These are phyloP conservation scores for Bursaphelenchus okinawaensis DNA, from an alignment of 2,888 invertebrate species.

Conservation along the genomic window DNA sequence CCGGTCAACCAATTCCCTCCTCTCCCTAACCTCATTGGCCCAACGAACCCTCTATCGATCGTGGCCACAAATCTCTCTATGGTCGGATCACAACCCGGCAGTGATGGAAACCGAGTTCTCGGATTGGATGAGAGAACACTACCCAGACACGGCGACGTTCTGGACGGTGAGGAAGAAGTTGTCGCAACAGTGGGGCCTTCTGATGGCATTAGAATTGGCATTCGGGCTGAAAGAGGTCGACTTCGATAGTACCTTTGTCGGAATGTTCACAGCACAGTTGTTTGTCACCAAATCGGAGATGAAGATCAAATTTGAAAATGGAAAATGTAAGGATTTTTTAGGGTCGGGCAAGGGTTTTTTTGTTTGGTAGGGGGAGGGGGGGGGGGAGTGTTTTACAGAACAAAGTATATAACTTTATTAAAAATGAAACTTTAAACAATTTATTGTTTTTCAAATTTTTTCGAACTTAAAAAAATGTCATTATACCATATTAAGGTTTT, in stretches of 20 bases:
- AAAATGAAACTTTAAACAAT: too few relatives aligned
- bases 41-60: not conserved
- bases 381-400: too few relatives aligned
- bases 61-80: not conserved
- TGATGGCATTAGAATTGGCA: slow-evolving; percentile 22
- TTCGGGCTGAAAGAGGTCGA: slow-evolving; percentile 20
- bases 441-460: too few relatives aligned
- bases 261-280: slow-evolving; percentile 22
- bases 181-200: slow-evolving; percentile 20
- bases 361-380: too few relatives aligned
- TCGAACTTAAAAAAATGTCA: not conserved
- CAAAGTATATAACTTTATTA: too few relatives aligned
- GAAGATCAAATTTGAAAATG: not conserved
- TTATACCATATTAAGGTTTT: not conserved
- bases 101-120: slow-evolving; percentile 14
- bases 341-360: too few relatives aligned
- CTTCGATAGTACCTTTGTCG: slow-evolving; percentile 18
- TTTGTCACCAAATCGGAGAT: slow-evolving; percentile 14
- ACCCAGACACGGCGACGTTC: slow-evolving; percentile 20
- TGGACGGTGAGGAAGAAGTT: slow-evolving; percentile 25
- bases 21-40: not conserved
- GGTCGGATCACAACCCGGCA: not conserved
- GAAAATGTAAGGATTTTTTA: not conserved
- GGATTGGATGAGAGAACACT: slow-evolving; percentile 16
- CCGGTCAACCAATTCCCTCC: not conserved